Evolutionary conservation across 37 sponge, comb jelly and placozoan genomes (phyloP).

Genomic region (Spongia lamella): DNA sequence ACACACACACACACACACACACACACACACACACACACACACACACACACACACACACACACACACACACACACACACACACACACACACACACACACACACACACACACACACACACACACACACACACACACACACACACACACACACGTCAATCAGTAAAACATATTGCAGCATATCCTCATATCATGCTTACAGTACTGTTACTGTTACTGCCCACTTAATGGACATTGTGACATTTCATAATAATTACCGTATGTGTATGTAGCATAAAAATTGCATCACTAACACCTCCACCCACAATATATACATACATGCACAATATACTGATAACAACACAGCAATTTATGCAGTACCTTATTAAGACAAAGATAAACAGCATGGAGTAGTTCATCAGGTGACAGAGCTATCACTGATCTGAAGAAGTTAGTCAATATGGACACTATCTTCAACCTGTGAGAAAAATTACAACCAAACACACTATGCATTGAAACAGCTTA

Average conservation of each 20-base stretch:
- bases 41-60: constrained; percentile 1
- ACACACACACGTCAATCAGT: not conserved
- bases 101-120: constrained; percentile 10
- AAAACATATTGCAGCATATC: no score
- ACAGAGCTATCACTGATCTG: constrained; percentile 88
- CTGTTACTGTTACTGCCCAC: no score
- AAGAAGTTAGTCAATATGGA: constrained; percentile 84
- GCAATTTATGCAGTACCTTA: constrained; percentile 66
- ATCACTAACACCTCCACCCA: not conserved
- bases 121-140: constrained; percentile 28
- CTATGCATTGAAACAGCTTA: no score
- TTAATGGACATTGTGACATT: no score
- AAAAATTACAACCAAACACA: no score
- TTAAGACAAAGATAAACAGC: constrained; percentile 96
- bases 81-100: constrained; percentile 20
- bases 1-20: not conserved
- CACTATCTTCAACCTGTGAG: constrained; percentile 53
- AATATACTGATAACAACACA: not conserved
- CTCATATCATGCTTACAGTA: no score
- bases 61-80: constrained; percentile 20
- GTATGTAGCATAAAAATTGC: no score
- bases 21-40: not conserved
- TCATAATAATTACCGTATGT: no score
- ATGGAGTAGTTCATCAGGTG: constrained; percentile 77
- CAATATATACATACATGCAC: not conserved